Percentiles rank a stretch among this genome's conserved stretches.
These are phyloP conservation scores for Cryptops parisi DNA, from an alignment of 2,888 invertebrate species.

Conservation along the genomic window DNA sequence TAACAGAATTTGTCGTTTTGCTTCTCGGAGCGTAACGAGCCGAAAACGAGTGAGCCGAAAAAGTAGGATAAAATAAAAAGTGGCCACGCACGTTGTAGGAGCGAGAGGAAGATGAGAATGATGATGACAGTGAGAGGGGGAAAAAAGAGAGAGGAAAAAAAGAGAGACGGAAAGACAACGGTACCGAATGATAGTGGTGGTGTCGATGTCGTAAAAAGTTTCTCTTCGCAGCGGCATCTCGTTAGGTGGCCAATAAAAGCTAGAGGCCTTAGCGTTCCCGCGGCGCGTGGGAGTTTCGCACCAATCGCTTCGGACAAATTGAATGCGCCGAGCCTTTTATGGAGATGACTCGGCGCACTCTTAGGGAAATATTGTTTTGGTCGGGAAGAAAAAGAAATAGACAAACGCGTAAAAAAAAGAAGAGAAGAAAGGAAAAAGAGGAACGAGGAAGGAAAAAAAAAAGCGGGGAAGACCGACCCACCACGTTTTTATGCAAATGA, in stretches of 20 bases:
- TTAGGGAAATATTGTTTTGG: not conserved
- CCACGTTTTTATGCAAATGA: slow-evolving; percentile 2
- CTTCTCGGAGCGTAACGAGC: too few species aligned
- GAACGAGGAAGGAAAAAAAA: too few species aligned
- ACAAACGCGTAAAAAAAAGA: not conserved
- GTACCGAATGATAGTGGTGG: not conserved
- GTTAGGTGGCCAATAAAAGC: not conserved
- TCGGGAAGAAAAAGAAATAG: not conserved
- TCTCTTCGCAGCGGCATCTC: not conserved
- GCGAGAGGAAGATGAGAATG: not conserved
- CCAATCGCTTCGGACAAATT: slow-evolving; percentile 1
- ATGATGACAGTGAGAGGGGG: not conserved
- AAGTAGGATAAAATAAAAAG: too few species aligned
- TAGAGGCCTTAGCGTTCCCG: not conserved
- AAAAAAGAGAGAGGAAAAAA: not conserved
- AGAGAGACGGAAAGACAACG: not conserved
- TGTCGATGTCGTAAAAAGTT: not conserved
- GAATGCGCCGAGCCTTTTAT: slow-evolving; percentile 1
- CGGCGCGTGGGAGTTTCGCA: not conserved
- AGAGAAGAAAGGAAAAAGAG: too few species aligned
- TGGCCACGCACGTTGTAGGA: too few species aligned
- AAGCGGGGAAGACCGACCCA: not conserved
- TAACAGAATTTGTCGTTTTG: too few species aligned
- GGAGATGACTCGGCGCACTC: not conserved
- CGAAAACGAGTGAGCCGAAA: too few species aligned